Conservation (phyloP, 1,140 invertebrate species). For the Euura lappo region DNA sequence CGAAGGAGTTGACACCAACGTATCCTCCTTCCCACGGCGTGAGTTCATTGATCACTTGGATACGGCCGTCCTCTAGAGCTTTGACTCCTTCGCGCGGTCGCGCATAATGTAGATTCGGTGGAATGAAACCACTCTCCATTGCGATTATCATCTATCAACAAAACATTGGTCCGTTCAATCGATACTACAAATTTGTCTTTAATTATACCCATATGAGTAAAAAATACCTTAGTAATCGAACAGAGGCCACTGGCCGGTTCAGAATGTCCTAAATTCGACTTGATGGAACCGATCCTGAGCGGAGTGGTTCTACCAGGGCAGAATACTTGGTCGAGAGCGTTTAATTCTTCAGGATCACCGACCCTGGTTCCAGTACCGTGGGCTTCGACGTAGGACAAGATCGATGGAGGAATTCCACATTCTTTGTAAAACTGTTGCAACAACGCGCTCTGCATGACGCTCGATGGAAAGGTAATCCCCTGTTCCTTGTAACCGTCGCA, state of each 20-base stretch:
- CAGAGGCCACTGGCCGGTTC: constrained; percentile 90
- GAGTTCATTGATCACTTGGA: constrained; percentile 68
- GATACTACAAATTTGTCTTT: no score
- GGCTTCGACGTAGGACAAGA: constrained; percentile 85
- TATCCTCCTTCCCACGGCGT: constrained; percentile 68
- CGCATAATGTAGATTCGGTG: constrained; percentile 77
- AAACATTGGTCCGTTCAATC: no score
- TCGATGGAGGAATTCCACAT: constrained; percentile 73
- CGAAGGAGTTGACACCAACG: constrained; percentile 67
- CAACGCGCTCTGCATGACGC: constrained; percentile 78
- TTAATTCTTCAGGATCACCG: constrained; percentile 88
- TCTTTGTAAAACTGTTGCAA: constrained; percentile 87
- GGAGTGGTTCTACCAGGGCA: constrained; percentile 72
- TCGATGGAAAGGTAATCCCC: constrained; percentile 92
- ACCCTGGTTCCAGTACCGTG: constrained; percentile 87
- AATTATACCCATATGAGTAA: no score
- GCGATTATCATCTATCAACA: constrained; percentile 64
- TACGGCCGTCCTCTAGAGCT: constrained; percentile 68
- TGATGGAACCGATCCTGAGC: constrained; percentile 86
- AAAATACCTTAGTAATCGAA: constrained; percentile 81
- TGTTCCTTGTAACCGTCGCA: constrained; percentile 85
- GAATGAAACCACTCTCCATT: constrained; percentile 72
- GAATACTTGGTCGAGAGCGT: constrained; percentile 84
- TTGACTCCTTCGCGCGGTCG: constrained; percentile 72
- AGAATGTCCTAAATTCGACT: constrained; percentile 93